Evolutionary conservation across 2,888 invertebrate genomes (phyloP), one percentile per base, ranked within the genome.

Genomic region (Xestia xanthographa): DNA sequence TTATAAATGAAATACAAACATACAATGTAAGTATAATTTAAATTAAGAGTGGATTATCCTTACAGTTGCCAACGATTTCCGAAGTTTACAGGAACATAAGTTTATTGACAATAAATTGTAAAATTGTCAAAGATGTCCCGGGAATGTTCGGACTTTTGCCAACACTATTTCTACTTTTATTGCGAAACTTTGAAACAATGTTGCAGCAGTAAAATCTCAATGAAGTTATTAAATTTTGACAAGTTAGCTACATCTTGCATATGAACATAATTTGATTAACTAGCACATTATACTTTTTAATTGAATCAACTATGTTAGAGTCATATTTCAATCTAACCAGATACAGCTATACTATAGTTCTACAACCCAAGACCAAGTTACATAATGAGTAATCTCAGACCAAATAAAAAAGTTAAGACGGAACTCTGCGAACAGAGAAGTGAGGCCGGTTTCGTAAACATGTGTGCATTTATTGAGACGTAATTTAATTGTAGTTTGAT

Each of bases 81-180:
- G 0, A 5, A 17, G 17, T 78, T 77, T 65, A 60, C 41, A 22
- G 8, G 4, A 5, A 66, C 11, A 60, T 41, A 58, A 58, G 17
- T 45, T 58, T 45, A 65, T 72, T 60, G 20, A 50, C 12, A 50
- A 74, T 74, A 75, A 79, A 83, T 79, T 29, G 17, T 56, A 14
- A 0, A 58, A 5, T 14, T 66, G 53, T 38, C 74, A 70, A 74
- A 74, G 29, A 62, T 50, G 22, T 63, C 38, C 58, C 53, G 73
- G 38, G 45, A 69, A 38, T 34, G 2, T 67, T 17, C 50, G 38
- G 6, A 58, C 14, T 26, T 45, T 34, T 63, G 75, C 56, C 84
- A 83, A 83, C 74, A 63, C 43, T 83, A 67, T 48, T 53, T 58
- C 22, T 65, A 67, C 53, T 56, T 83, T 78, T 73, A 73, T 58